Base-by-base conservation (phyloP, 2,888 invertebrate genomes). In the Candidula unifasciata region DNA sequence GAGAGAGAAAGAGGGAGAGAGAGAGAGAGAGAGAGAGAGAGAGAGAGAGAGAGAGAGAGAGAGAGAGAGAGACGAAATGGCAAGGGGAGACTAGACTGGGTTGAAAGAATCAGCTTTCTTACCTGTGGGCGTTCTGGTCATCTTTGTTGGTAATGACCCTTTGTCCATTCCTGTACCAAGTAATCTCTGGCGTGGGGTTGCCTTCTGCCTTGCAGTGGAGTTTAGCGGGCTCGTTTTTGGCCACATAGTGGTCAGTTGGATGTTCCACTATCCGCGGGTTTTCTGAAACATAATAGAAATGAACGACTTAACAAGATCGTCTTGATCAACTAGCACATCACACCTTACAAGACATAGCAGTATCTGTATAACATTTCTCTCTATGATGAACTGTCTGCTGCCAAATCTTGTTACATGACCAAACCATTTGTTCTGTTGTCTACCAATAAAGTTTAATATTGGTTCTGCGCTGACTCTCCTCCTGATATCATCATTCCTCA, bases 161-260 rank as follows among this genome's bases (percentile, higher is more conserved):
- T 88, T 96, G 95, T 37, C 98, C 98, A 94, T 98, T 97, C 93
- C 96, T 96, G 95, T 96, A 98, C 99, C 99, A 99, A 92, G 97
- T 97, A 93, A 99, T 97, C 87, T 95, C 95, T 6, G 94, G 94
- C 13, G 89, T 86, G 16, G 98, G 98, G 90, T 97, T 96, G 87
- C 99, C 99, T 94, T 98, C 98, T n/a, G 98, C 99, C 92, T 98
- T 98, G 94, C 99, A 99, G 94, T 98, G 97, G 89, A 99, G 95
- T 86, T 99, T 99, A 86, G 98, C 98, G 69, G 99, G 99, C 93
- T 99, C 98, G 94, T 98, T 98, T 94, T 97, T 97, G 86, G 97
- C 97, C 68, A 99, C 98, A 90, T 97, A 96, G 90, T 97, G 97
- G 95, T 99, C 98, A 89, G 97, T 96, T 84, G 99, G 99, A 94